Conservation (phyloP, 2,888 invertebrate species). For the Microplitis manilae region DNA sequence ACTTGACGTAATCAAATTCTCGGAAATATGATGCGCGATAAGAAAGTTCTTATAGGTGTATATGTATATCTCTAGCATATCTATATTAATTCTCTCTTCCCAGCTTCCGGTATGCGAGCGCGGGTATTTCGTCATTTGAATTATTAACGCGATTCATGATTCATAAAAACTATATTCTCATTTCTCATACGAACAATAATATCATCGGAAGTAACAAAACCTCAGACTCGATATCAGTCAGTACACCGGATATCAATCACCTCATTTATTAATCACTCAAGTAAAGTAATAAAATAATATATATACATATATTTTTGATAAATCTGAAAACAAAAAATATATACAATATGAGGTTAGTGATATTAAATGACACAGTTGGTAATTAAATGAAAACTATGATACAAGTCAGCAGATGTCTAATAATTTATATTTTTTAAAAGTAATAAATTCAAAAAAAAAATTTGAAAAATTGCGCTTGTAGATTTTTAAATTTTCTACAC, state of each 20-base stretch:
- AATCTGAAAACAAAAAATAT: too few relatives aligned
- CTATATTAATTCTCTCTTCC: constrained; percentile 8
- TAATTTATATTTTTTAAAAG: too few relatives aligned
- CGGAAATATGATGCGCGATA: constrained; percentile 67
- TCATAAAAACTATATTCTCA: not conserved
- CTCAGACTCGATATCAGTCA: not conserved
- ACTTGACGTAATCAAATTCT: constrained; percentile 66
- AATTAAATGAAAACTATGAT: not conserved
- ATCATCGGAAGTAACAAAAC: not conserved
- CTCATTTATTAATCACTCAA: too few relatives aligned
- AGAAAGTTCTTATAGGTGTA: constrained; percentile 50
- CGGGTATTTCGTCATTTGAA: not conserved
- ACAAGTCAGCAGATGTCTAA: too few relatives aligned
- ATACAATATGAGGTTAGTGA: not conserved
- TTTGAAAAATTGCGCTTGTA: too few relatives aligned
- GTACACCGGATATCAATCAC: too few relatives aligned
- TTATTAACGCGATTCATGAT: not conserved
- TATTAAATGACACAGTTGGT: not conserved
- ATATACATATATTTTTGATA: too few relatives aligned
- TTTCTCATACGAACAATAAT: not conserved
- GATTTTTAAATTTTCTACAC: too few relatives aligned
- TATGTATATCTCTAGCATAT: constrained; percentile 20
- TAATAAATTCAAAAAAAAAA: too few relatives aligned
- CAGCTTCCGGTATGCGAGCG: constrained; percentile 1
- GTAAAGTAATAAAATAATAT: too few relatives aligned